These are phyloP conservation scores for Metopia argyrocephala DNA, from an alignment of 2,888 invertebrate genomes.

Conservation along the genomic window DNA sequence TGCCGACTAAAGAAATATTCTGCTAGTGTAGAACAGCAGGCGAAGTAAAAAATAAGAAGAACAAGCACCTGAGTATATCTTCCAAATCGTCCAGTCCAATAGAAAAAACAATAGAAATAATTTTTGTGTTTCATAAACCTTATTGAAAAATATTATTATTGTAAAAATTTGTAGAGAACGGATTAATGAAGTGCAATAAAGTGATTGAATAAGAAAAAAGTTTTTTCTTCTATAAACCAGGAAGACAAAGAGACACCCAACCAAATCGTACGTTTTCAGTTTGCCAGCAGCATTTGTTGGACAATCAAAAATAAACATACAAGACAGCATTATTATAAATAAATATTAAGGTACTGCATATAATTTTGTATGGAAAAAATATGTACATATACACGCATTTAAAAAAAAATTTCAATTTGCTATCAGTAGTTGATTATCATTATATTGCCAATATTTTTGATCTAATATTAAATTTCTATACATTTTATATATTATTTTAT, in stretches of 20 bases:
- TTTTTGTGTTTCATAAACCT: too few species aligned
- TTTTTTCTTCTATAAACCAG: slow-evolving; percentile 3
- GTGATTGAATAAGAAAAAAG: slow-evolving; percentile 37
- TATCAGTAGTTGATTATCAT: too few species aligned
- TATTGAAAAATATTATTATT: slow-evolving; percentile 13
- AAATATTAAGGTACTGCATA: too few species aligned
- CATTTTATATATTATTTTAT: background rate
- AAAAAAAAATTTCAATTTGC: too few species aligned
- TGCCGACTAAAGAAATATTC: slow-evolving; percentile 36
- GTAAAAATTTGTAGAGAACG: slow-evolving; percentile 1
- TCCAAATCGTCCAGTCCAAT: slow-evolving; percentile 56
- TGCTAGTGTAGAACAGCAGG: slow-evolving; percentile 42
- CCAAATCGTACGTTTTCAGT: slow-evolving; percentile 34
- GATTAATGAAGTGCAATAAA: background rate
- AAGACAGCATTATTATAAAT: too few species aligned
- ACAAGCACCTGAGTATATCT: slow-evolving; percentile 58
- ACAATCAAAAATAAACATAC: slow-evolving; percentile 27
- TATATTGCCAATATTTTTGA: too few species aligned
- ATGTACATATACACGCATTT: too few species aligned
- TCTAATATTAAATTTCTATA: background rate
- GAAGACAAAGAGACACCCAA: slow-evolving; percentile 43
- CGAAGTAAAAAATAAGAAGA: slow-evolving; percentile 54
- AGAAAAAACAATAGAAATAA: slow-evolving; percentile 28
- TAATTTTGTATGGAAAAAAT: too few species aligned
- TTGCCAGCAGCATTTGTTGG: slow-evolving; percentile 19